Base-by-base conservation (phyloP, 2,797 vertebrate genomes). In the Myripristis jacobus region DNA sequence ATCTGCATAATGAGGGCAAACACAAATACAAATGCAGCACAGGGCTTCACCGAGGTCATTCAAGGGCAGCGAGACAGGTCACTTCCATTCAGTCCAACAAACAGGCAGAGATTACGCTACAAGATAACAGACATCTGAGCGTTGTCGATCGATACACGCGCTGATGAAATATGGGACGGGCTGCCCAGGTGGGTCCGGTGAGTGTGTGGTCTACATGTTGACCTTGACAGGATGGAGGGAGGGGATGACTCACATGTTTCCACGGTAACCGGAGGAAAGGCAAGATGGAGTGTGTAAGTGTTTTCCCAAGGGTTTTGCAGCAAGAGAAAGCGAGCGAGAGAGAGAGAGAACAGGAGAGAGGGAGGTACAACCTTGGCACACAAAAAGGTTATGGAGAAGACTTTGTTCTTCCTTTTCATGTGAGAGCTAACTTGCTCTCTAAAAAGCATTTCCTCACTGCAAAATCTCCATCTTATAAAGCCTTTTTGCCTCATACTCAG, bases 201-300 rank as follows among this genome's bases (percentile, higher is more conserved):
- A 48, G 22, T 34, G 55, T 53, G 72, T 46, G 63, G 72, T 75
- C 77, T 61, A 55, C 16, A 4, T 43, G 36, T 60, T 82, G 86
- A 88, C 83, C 77, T 87, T 88, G 76, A 51, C 54, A 27, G 70
- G 72, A 43, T n/a, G 68, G 66, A 22, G 43, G 50, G 57, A 29
- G 10, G 53, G 19, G 46, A 51, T 84, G 87, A 88, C 73, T 86
- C 64, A 4, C 34, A 51, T 21, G 87, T 91, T 88, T 83, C 88
- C 86, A 85, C 2, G 81, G 87, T 71, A 89, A 92, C 77, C 0
- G 77, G 65, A 73, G 62, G 41, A 63, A 57, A 71, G 63, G 51
- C n/a, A n/a, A 9, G 56, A 2, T 18, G 21, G 60, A 48, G 25
- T 27, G 47, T 38, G n/a, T 11, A 22, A 24, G 54, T 27, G 57